Evolutionary conservation across 2,113 vertebrate genomes (phyloP), one percentile per base, ranked within the genome.

Genomic region (Sturnus vulgaris): DNA sequence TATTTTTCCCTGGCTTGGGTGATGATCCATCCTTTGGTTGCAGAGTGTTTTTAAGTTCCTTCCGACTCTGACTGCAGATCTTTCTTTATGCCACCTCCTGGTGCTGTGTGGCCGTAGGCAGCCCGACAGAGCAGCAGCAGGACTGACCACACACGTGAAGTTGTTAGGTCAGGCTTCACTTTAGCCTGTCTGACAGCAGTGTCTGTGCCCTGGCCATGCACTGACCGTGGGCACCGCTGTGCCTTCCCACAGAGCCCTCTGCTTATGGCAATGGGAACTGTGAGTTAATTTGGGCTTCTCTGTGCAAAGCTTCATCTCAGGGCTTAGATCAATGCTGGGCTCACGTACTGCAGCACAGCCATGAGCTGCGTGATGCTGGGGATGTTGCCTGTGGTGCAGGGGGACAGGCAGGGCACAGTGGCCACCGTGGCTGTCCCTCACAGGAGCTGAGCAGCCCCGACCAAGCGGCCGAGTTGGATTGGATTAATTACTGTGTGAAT

Each of bases 101-200:
- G 37, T 35, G 5, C 20, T 25, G 39, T 13, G 44, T 64, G 63
- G n/a, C 71, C 3, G 0, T 9, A 47, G 35, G 18, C 49, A 82
- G 57, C 24, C 24, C 4, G 24, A 9, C 66, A 1, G 55, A 73
- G 89, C 39, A 71, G 71, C 65, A 49, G 81, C 79, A 79, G 47
- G 27, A 35, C 15, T 33, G 68, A 42, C 44, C 2, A 0, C n/a
- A 4, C n/a, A 28, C 0, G 0, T 31, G 39, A 39, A 17, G 19
- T 15, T 30, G 3, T 28, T 22, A 8, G 44, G 53, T 25, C 49
- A 64, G 40, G 39, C 49, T 68, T 40, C 3, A 15, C 44, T 68
- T 25, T 21, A 6, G 37, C 8, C 63, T 3, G 5, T 35, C 22
- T 12, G 18, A 6, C 24, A 13, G 46, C 35, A 42, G 5, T 42